Conservation (phyloP, 53 echinoderm and acorn worm species). For the Echinarachnius parma region DNA sequence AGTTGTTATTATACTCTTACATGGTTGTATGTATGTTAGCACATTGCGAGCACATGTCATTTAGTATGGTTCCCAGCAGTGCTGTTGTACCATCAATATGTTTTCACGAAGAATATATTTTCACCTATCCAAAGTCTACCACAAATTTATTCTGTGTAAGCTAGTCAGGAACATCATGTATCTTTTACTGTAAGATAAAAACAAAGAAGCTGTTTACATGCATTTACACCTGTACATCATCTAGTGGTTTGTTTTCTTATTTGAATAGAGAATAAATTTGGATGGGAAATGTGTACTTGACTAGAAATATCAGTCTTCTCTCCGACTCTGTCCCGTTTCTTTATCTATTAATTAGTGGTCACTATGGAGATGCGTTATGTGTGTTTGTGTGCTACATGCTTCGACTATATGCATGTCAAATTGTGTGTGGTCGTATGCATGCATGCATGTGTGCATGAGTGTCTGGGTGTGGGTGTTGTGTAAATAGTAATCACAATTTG, state of each 20-base stretch:
- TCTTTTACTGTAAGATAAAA: constrained; percentile 47
- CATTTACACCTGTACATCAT: constrained; percentile 44
- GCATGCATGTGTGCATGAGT: constrained; percentile 1
- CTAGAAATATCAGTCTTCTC: constrained; percentile 9
- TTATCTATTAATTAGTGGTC: background rate
- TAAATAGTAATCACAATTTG: too few relatives aligned
- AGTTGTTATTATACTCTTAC: constrained; percentile 30
- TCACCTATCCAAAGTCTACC: constrained; percentile 53
- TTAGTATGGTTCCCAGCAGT: constrained; percentile 44
- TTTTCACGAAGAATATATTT: constrained; percentile 45
- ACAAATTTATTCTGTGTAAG: constrained; percentile 20
- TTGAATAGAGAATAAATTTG: constrained; percentile 36
- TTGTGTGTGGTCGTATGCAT: background rate
- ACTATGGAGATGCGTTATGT: background rate
- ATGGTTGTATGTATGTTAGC: constrained; percentile 28
- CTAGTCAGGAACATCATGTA: constrained; percentile 28
- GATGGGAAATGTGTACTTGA: constrained; percentile 32
- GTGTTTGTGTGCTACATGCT: background rate
- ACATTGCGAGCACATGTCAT: constrained; percentile 25
- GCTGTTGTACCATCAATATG: constrained; percentile 42
- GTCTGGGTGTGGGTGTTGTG: background rate
- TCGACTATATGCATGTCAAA: background rate
- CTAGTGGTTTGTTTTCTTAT: constrained; percentile 46
- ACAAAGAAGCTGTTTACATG: constrained; percentile 22
- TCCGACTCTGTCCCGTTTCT: background rate